Evolutionary conservation across 2,797 vertebrate genomes (phyloP), one percentile per base, ranked within the genome.

Genomic region (Gallirallus australis): DNA sequence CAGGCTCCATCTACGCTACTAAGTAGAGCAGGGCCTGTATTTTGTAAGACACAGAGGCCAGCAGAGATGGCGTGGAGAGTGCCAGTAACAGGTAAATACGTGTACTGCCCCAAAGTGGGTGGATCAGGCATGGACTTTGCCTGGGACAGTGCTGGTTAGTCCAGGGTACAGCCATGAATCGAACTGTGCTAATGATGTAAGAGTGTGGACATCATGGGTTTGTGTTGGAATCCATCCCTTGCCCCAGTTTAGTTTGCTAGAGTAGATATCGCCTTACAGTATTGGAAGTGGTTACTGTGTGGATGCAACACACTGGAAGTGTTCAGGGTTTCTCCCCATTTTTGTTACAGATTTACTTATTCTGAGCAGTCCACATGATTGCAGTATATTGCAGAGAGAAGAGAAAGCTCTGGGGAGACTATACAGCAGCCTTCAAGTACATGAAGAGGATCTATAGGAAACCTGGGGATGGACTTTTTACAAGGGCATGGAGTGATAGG

Each of bases 81-180:
- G 13, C 19, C 13, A 37, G 18, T 35, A 75, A 59, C 9, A 59
- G 33, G 47, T 71, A 28, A 82, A 63, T 7, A 47, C 30, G 20
- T 0, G 1, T n/a, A 1, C n/a, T 71, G 45, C 24, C 9, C 33
- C 17, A 24, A 10, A 6, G 24, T 8, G 65, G 31, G 27, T 56
- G 28, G 39, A 48, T 48, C 17, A n/a, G 53, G 7, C 18, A 13
- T 18, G 25, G 39, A 28, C 35, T 56, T 91, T 73, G 24, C 21
- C 77, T 69, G 16, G 16, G 15, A 68, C 48, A 48, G n/a, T 66
- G n/a, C 16, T 93, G 20, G 13, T 35, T 56, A 28, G 27, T 79
- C 47, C 42, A 66, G 5, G 30, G 7, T 53, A 35, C 70, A 77
- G 20, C 30, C 19, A 4, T 31, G 21, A 27, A 0, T 4, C 30